Base-by-base conservation (phyloP, 1,140 invertebrate genomes). In the Campoletis sonorensis region DNA sequence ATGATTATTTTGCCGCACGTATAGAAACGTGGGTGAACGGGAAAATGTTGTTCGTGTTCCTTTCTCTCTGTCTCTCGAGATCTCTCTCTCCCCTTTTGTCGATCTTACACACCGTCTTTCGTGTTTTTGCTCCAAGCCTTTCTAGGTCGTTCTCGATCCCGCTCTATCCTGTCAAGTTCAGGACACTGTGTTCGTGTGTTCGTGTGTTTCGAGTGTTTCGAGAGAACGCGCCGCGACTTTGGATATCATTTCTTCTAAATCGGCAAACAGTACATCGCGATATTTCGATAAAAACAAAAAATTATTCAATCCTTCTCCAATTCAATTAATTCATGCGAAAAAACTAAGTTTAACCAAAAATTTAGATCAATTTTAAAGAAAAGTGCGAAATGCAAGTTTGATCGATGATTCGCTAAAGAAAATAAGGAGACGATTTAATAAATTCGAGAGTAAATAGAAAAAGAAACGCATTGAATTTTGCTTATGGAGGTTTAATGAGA, bases 21-120 rank as follows among this genome's bases (percentile, higher is more conserved):
- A 84, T 88, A 89, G n/a, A n/a, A n/a, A n/a, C 89, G 87, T 89
- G 89, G 89, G 89, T 91, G 90, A 91, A 91, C 89, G 89, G 90
- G 89, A 90, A 91, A 91, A 90, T 88, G 87, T 89, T 88, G 90
- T 89, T 90, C 54, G 11, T 26, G 27, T 64, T 77, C 73, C 30
- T 78, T 10, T 78, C 58, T 67, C 58, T 21, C 54, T 33, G 13
- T 21, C 18, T 27, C 33, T 61, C 54, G 15, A 10, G 10, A 18
- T 3, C 58, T 67, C 37, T 30, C 23, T 49, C 27, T 4, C 30
- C 18, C 49, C 27, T 33, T 33, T 33, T 33, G 3, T 33, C 30
- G 30, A 33, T 75, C 72, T 51, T 40, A 13, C 51, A 15, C 49
- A 45, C 16, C 21, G 37, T 77, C 30, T 26, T 45, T 64, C 30